Percentiles rank a stretch among this genome's conserved stretches.
Conservation (phyloP, 2,113 vertebrate genomes). For the Sapajus apella region DNA sequence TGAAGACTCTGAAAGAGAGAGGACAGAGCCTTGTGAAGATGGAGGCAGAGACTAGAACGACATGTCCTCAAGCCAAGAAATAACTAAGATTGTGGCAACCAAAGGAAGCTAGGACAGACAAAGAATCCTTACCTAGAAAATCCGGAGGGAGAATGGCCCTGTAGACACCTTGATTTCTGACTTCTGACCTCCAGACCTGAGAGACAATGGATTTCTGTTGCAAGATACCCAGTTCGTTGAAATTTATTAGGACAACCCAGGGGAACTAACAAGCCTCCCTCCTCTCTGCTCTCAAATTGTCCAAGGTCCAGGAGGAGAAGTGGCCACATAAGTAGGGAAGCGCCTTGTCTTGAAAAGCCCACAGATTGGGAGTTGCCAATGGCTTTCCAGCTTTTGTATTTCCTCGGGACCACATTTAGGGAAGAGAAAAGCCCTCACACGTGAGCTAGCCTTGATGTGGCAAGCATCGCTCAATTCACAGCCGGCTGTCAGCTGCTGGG, state of each 20-base stretch:
- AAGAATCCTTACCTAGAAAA: no score
- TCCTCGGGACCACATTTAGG: rapidly evolving
- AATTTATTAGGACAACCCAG: rapidly evolving
- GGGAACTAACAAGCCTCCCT: no score
- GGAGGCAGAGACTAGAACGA: background rate
- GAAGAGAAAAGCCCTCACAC: background rate
- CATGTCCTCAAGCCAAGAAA: background rate
- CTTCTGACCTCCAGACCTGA: background rate
- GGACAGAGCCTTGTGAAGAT: background rate
- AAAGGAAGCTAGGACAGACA: no score
- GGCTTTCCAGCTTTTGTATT: background rate
- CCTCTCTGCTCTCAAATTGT: no score
- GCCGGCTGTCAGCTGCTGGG: rapidly evolving
- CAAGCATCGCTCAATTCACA: no score
- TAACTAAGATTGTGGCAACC: rapidly evolving
- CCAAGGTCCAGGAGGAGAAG: background rate
- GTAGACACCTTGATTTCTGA: background rate
- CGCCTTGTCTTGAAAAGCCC: background rate
- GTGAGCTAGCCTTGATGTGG: background rate
- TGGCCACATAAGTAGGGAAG: background rate
- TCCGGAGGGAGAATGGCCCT: background rate
- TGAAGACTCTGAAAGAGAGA: background rate
- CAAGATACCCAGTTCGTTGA: rapidly evolving
- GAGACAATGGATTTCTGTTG: background rate
- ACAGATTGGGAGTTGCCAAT: rapidly evolving